phyloP scores from a whole-genome alignment of 1,140 invertebrate genomes.

The Brachionus calyciflorus region DNA sequence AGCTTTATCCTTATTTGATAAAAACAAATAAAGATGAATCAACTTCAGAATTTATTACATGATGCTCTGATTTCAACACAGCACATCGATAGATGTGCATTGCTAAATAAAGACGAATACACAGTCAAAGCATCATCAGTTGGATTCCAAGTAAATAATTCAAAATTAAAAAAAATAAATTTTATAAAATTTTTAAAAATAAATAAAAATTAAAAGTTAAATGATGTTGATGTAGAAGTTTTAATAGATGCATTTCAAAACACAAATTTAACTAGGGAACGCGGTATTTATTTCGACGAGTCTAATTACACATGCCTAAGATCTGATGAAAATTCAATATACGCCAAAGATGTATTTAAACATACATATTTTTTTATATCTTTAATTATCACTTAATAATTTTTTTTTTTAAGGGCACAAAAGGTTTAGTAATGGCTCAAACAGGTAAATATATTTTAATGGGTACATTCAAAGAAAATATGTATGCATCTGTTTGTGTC shows the following conservation, averaged over 20 bases:
- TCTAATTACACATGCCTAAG: slow-evolving; percentile 57
- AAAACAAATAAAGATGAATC: slow-evolving; percentile 54
- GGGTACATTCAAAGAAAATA: slow-evolving; percentile 58
- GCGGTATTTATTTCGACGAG: slow-evolving; percentile 59
- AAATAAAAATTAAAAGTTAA: background rate
- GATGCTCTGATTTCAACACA: slow-evolving; percentile 58
- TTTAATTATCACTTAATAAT: too few relatives aligned
- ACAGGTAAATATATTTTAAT: slow-evolving; percentile 55
- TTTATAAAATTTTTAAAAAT: background rate
- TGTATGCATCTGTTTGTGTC: slow-evolving; percentile 60
- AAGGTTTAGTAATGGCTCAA: slow-evolving; percentile 57
- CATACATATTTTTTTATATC: too few relatives aligned
- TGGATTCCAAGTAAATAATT: slow-evolving; percentile 57
- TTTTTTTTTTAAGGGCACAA: slow-evolving; percentile 48
- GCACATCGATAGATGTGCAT: slow-evolving; percentile 59
- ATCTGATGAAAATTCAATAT: slow-evolving; percentile 59
- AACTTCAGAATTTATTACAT: slow-evolving; percentile 59
- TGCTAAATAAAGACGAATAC: slow-evolving; percentile 54
- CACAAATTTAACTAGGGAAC: slow-evolving; percentile 57
- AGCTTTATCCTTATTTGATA: background rate
- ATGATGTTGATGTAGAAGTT: slow-evolving; percentile 7
- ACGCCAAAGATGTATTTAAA: slow-evolving; percentile 60
- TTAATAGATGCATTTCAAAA: slow-evolving; percentile 58
- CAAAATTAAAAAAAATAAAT: too few relatives aligned
- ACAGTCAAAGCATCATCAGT: slow-evolving; percentile 54